Evolutionary conservation across 2,113 vertebrate genomes (phyloP), one percentile per base, ranked within the genome.

Genomic region (Rostratula benghalensis): DNA sequence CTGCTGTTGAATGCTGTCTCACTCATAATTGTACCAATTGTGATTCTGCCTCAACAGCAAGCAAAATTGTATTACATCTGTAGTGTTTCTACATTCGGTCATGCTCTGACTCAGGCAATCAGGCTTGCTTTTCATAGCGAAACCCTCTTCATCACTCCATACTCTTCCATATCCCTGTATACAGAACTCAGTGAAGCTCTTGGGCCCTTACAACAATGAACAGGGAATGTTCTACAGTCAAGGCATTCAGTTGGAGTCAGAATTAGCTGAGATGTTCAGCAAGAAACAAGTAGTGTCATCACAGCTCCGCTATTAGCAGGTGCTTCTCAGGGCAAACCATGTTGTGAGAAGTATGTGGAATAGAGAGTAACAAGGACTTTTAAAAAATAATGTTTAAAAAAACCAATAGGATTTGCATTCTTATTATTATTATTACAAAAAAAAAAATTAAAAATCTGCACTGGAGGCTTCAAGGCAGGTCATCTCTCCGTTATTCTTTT

Each of bases 251-350:
- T 39, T 74, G 21, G 89, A 86, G 68, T 83, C 51, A 82, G 30
- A 89, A 74, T 51, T 35, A 89, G 67, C 63, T 13, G 24, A 83
- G 76, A 87, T 39, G 61, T 61, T 95, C 75, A 87, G 39, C 39
- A 85, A 85, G 69, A 95, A 95, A 33, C 4, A 45, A 93, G 37
- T 30, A 63, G 28, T 54, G 43, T 50, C 79, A 86, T 83, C 86
- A 82, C 81, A 97, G 74, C 46, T 93, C 24, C 43, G 53, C 91
- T 75, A 95, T 69, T 57, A 91, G 51, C 20, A 30, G 69, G 94
- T 96, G 87, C 93, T 97, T 94, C 84, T 70, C 79, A 48, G 14
- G 59, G 43, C 51, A 94, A 97, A 90, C 33, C 94, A 48, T 37
- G 11, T 31, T 93, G 18, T 54, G 41, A 94, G 79, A 87, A 92